A percentile compares a stretch with the other conserved stretches of the same genome.
Conservation (phyloP, 2,888 invertebrate species). For the Chymomyza amoena region DNA sequence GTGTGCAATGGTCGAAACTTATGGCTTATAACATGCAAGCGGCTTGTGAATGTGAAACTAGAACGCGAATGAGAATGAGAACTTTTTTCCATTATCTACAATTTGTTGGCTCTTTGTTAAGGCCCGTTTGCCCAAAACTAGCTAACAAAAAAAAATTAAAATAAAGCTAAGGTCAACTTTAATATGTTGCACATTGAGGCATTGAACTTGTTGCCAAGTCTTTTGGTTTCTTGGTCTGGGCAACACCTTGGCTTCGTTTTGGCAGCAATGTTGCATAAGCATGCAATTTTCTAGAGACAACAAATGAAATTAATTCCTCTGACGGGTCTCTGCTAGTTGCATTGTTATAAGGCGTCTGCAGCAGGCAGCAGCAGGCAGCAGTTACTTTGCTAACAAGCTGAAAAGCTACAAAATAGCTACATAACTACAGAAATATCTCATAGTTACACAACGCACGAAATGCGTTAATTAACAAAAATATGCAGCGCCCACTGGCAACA, state of each 20-base stretch:
- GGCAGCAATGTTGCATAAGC: conserved; percentile 41
- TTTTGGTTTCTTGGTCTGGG: conserved; percentile 11
- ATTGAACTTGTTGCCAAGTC: conserved; percentile 70
- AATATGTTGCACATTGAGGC: conserved; percentile 69
- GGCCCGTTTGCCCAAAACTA: conserved; percentile 43
- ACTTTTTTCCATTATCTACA: conserved; percentile 49
- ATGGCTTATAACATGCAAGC: conserved; percentile 38
- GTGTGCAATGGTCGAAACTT: neutral
- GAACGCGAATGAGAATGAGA: conserved; percentile 77
- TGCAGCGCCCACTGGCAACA: conserved; percentile 66
- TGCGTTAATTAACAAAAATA: conserved; percentile 71
- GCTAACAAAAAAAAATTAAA: conserved; percentile 1
- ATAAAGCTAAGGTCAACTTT: conserved; percentile 68
- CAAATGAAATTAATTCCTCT: conserved; percentile 43
- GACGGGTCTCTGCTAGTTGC: conserved; percentile 27
- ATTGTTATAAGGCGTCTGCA: conserved; percentile 44
- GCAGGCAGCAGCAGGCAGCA: conserved; percentile 7
- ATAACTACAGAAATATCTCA: conserved; percentile 26
- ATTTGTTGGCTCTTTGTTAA: conserved; percentile 41
- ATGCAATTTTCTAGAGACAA: conserved; percentile 36
- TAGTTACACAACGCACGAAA: conserved; percentile 65
- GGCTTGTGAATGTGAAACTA: conserved; percentile 57
- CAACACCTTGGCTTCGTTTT: conserved; percentile 61
- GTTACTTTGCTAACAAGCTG: conserved; percentile 47
- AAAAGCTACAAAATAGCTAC: conserved; percentile 33